Conservation (phyloP, 2,797 vertebrate species). For the Myiotriccus ornatus region DNA sequence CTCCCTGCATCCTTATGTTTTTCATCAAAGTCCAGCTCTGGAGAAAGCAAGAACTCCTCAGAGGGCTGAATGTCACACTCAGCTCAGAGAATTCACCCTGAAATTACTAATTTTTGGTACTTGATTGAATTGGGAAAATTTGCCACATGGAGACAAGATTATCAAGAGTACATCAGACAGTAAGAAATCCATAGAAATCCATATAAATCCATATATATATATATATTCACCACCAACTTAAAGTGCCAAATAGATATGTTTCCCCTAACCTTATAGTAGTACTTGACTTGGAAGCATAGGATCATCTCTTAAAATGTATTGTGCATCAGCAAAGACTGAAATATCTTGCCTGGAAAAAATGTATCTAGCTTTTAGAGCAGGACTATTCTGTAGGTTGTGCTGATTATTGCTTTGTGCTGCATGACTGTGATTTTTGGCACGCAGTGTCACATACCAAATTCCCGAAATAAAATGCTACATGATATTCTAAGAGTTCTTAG, state of each 20-base stretch:
- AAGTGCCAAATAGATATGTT: background rate
- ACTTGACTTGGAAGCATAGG: conserved; percentile 2
- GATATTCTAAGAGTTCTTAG: conserved; percentile 66
- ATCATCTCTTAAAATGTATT: conserved; percentile 25
- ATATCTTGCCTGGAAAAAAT: conserved; percentile 29
- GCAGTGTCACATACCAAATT: conserved; percentile 66
- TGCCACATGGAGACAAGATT: background rate
- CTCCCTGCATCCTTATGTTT: background rate
- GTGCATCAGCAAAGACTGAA: conserved; percentile 6
- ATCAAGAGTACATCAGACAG: background rate
- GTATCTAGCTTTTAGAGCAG: background rate
- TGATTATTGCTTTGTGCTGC: conserved; percentile 76
- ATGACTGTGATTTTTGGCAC: conserved; percentile 77
- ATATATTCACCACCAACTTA: background rate
- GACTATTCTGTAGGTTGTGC: conserved; percentile 72
- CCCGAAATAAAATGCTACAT: conserved; percentile 75
- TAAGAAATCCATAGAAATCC: background rate
- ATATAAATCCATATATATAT: too few species aligned
- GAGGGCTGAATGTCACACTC: background rate
- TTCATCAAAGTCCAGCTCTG: background rate
- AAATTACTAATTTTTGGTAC: background rate
- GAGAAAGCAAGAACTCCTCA: background rate
- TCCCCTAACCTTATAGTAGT: background rate
- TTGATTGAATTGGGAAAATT: background rate
- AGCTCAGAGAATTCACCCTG: background rate